phyloP scores from a whole-genome alignment of 2,113 vertebrate genomes.

The Gallinago media region DNA sequence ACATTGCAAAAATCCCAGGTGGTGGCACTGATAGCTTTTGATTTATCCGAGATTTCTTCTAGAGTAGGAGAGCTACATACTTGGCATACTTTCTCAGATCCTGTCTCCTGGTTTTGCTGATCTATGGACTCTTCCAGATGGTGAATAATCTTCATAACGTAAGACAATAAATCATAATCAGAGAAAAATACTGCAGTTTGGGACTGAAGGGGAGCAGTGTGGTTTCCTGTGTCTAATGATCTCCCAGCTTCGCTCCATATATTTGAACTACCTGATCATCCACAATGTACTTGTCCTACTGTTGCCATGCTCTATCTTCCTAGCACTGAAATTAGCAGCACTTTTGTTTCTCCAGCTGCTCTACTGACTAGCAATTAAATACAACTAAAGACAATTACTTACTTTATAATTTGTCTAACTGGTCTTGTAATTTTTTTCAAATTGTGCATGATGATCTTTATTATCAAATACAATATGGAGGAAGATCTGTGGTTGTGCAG shows the following conservation, averaged over 20 bases:
- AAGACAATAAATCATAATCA: not conserved
- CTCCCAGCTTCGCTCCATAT: not conserved
- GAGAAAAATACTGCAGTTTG: not conserved
- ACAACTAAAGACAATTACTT: not conserved
- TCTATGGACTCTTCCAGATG: not conserved
- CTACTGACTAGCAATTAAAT: not conserved
- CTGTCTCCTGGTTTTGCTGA: not conserved
- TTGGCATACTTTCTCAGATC: not conserved
- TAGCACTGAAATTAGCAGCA: not conserved
- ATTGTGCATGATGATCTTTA: not conserved
- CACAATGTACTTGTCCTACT: not conserved
- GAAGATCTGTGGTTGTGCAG: not conserved
- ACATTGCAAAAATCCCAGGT: not conserved
- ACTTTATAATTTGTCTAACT: not conserved
- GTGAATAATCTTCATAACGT: not conserved
- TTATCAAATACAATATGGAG: not conserved
- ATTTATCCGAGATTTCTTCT: not conserved
- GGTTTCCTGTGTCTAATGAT: not conserved
- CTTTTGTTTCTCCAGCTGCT: not conserved
- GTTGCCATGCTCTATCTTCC: not conserved
- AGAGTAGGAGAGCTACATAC: not conserved
- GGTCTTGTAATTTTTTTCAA: not conserved
- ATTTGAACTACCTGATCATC: not conserved
- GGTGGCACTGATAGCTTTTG: not conserved
- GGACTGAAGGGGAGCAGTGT: not conserved